These are phyloP conservation scores for Myopa tessellatipennis DNA, from an alignment of 2,888 invertebrate species.

Conservation along the genomic window DNA sequence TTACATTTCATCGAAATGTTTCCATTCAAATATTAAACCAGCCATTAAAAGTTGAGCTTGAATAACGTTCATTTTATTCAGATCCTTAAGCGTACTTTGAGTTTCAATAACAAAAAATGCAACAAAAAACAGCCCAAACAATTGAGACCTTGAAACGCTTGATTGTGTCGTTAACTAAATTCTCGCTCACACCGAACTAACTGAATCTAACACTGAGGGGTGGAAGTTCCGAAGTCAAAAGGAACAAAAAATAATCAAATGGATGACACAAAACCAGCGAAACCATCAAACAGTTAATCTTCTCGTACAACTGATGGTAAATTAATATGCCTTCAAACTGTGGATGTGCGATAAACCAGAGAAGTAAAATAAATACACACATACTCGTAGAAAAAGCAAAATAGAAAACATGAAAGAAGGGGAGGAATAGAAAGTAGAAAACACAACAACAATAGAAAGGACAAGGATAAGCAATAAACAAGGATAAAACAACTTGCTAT, in stretches of 20 bases:
- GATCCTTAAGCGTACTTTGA: no score
- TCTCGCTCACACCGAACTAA: not conserved
- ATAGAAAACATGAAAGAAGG: not conserved
- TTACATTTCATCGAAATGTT: no score
- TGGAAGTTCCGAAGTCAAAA: not conserved
- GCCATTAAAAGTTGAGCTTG: no score
- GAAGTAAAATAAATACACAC: not conserved
- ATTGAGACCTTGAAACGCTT: no score
- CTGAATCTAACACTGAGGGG: not conserved
- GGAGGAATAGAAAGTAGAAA: not conserved
- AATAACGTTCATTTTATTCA: no score
- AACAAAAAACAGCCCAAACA: no score
- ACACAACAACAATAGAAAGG: not conserved
- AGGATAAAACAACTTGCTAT: not conserved
- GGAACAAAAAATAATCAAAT: not conserved
- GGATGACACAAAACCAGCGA: conserved; percentile 4
- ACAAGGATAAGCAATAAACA: conserved; percentile 5
- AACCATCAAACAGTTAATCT: conserved; percentile 41
- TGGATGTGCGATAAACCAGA: conserved; percentile 12
- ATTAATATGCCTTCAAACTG: conserved; percentile 41
- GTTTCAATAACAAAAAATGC: no score
- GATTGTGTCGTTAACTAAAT: no score
- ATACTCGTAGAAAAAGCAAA: not conserved
- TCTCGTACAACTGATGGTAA: conserved; percentile 43
- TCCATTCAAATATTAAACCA: no score